Percentiles rank a stretch among this genome's conserved stretches.
Conservation (phyloP, 2,113 vertebrate species). For the Nymphicus hollandicus region DNA sequence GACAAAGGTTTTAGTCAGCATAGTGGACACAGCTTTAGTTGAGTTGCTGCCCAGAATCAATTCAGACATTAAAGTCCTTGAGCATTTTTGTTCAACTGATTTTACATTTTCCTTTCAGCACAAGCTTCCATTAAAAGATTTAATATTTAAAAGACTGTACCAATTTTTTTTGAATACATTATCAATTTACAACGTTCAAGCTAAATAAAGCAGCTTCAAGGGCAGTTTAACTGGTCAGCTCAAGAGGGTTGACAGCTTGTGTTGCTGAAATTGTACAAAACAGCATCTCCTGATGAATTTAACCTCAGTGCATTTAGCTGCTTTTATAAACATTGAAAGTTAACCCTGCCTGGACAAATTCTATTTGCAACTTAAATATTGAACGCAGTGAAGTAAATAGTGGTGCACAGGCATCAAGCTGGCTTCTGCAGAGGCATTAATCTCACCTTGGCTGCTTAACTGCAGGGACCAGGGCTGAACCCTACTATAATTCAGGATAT, state of each 20-base stretch:
- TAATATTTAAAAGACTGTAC: slow-evolving; percentile 2
- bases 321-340: not conserved
- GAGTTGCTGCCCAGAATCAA: not conserved
- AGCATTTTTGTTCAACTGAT: not conserved
- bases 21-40: not conserved
- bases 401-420: not conserved
- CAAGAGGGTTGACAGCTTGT: not conserved
- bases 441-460: not conserved
- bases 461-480: not conserved
- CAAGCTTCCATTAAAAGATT: not conserved
- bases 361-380: not conserved
- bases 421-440: not conserved
- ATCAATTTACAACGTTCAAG: not conserved
- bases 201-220: not conserved
- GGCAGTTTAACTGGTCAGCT: not conserved
- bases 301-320: not conserved
- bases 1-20: not conserved
- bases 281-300: not conserved
- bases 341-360: not conserved
- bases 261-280: not conserved
- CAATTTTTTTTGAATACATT: not conserved
- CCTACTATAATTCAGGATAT: not conserved
- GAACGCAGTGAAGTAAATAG: not conserved
- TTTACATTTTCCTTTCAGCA: not conserved
- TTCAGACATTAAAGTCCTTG: not conserved